Percentiles rank a stretch among this genome's conserved stretches.
phyloP scores from a whole-genome alignment of 2,113 vertebrate species.

The Pitta sordida region DNA sequence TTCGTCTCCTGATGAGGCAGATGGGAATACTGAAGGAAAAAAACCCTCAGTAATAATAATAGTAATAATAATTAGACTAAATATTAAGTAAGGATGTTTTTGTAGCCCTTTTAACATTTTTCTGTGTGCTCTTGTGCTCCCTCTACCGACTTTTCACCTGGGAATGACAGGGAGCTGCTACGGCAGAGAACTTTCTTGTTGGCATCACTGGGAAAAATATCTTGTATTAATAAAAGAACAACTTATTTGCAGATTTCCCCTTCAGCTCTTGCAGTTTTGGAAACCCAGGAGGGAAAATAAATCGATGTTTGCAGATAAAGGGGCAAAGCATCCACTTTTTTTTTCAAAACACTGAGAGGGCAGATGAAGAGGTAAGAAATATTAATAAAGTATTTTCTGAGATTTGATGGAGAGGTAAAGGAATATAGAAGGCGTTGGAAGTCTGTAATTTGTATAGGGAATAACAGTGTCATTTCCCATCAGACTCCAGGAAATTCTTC shows the following conservation, averaged over 20 bases:
- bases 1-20: background rate
- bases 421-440: background rate
- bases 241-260: background rate
- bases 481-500: background rate
- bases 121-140: constrained; percentile 49
- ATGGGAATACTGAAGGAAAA: background rate
- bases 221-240: background rate
- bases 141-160: constrained; percentile 47
- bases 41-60: rapidly evolving
- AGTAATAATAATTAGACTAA: background rate
- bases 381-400: background rate
- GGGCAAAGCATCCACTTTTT: background rate
- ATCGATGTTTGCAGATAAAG: rapidly evolving
- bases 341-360: background rate
- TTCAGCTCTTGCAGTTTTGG: background rate
- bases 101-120: background rate
- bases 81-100: background rate
- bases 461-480: background rate
- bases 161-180: background rate
- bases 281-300: background rate
- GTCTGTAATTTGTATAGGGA: rapidly evolving
- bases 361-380: background rate
- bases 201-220: background rate
- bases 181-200: background rate
- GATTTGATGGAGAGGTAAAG: background rate